These are phyloP conservation scores for Lethenteron camtschaticum DNA, from an alignment of 2,113 vertebrate genomes.

Conservation along the genomic window DNA sequence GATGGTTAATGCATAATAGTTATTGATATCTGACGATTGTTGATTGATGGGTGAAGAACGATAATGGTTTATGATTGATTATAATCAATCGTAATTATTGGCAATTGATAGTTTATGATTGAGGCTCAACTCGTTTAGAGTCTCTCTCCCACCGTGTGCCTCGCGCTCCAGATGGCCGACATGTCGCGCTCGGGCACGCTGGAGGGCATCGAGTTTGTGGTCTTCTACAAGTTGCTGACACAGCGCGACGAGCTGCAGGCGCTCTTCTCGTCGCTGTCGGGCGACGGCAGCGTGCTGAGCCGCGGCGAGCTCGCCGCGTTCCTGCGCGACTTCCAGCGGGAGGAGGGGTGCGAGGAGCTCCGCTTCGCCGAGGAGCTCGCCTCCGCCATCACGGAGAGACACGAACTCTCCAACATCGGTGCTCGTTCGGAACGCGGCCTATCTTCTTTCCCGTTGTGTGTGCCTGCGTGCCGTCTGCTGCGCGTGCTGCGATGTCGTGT, in stretches of 20 bases:
- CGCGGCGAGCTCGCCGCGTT: constrained; percentile 60
- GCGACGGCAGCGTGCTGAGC: constrained; percentile 47
- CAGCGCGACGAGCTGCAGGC: constrained; percentile 52
- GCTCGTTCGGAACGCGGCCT: too few relatives aligned
- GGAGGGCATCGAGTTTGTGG: constrained; percentile 62
- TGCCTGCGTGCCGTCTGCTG: too few relatives aligned
- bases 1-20: too few relatives aligned
- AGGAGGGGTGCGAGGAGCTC: constrained; percentile 16
- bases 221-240: constrained; percentile 72
- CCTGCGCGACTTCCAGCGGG: constrained; percentile 42
- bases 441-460: too few relatives aligned
- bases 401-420: too few relatives aligned
- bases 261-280: constrained; percentile 54
- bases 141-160: not conserved
- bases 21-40: too few relatives aligned
- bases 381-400: constrained; percentile 35
- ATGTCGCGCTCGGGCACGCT: constrained; percentile 37
- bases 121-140: too few relatives aligned
- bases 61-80: too few relatives aligned
- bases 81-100: too few relatives aligned
- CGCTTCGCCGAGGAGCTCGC: constrained; percentile 26
- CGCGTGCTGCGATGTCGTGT: too few relatives aligned
- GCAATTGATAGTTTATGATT: too few relatives aligned
- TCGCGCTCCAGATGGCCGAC: constrained; percentile 40
- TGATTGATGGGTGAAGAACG: too few relatives aligned